Base-by-base conservation (phyloP, 1,140 invertebrate genomes). In the Bombus cullumanus region DNA sequence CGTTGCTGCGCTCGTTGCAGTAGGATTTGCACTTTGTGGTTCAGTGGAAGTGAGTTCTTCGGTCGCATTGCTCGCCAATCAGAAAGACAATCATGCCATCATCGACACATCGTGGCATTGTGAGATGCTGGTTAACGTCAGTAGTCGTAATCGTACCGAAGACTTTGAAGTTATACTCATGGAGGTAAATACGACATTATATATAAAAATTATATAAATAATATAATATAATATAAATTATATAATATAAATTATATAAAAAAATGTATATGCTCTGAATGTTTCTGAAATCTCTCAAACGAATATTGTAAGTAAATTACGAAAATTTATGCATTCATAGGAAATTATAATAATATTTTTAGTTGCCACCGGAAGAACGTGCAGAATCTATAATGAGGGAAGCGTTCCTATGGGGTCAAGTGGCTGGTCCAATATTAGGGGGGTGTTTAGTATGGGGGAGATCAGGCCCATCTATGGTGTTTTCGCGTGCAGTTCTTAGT, bases 331-430 rank as follows among this genome's bases (percentile, higher is more conserved):
- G 28, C 47, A 53, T 22, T 53, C 18, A 22, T 53, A 53, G 5
- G 5, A 53, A 8, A 53, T 3, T 22, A 22, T 22, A 22, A 53
- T 9, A 13, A 74, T 66, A 15, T 28, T 80, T 62, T 31, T 92
- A 96, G 90, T 92, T 96, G 88, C 95, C 95, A 0, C 94, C 94
- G 88, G 96, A 96, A 28, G 96, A 96, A 86, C 91, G 95, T 77
- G 94, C 95, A 2, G 96, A 96, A 86, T 95, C 96, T 0, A 96
- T 95, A 81, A 94, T 96, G 91, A 92, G 96, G 12, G 95, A 96
- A 84, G 96, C 96, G 8, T 96, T 96, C 88, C 92, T 96, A 84
- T 96, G 96, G 96, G 96, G 96, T 22, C 96, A 96, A 77, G 93
- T 96, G 0, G 94, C 96, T 4, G 96, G 96, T 0, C 96, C 96